Evolutionary conservation across 2,113 vertebrate genomes (phyloP).

Genomic region (Struthidea cinerea): DNA sequence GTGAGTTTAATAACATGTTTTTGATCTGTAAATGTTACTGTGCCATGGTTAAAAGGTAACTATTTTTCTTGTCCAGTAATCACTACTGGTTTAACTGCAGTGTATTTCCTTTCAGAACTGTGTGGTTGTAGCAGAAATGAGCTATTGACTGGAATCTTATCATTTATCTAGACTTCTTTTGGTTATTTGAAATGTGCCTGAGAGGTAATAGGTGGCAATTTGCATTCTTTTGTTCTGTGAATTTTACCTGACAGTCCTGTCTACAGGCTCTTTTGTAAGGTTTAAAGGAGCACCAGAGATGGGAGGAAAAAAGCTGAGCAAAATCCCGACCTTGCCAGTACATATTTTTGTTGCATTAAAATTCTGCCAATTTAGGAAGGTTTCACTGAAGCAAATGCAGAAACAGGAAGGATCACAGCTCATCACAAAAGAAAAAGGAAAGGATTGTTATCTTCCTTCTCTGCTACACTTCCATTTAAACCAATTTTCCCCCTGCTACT

Average conservation of each 20-base stretch:
- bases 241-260: constrained; percentile 66
- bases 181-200: constrained; percentile 74
- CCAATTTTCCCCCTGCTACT: neutral
- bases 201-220: constrained; percentile 67
- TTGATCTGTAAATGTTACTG: constrained; percentile 21
- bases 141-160: constrained; percentile 74
- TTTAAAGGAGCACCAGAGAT: constrained; percentile 48
- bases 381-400: constrained; percentile 19
- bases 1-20: constrained; percentile 1
- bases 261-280: constrained; percentile 58
- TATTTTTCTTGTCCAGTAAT: constrained; percentile 58
- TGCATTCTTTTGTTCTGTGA: constrained; percentile 72
- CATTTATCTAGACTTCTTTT: constrained; percentile 64
- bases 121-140: constrained; percentile 62
- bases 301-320: constrained; percentile 34
- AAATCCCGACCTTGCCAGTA: constrained; percentile 43
- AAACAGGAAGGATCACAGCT: neutral
- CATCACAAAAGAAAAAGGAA: neutral
- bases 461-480: neutral
- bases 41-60: constrained; percentile 19
- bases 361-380: constrained; percentile 48
- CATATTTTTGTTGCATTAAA: constrained; percentile 31
- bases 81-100: constrained; percentile 48
- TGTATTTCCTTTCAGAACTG: constrained; percentile 52
- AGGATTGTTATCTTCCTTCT: neutral